These are phyloP conservation scores for Pelobates cultripes DNA, from an alignment of 2,797 vertebrate species.

Conservation along the genomic window DNA sequence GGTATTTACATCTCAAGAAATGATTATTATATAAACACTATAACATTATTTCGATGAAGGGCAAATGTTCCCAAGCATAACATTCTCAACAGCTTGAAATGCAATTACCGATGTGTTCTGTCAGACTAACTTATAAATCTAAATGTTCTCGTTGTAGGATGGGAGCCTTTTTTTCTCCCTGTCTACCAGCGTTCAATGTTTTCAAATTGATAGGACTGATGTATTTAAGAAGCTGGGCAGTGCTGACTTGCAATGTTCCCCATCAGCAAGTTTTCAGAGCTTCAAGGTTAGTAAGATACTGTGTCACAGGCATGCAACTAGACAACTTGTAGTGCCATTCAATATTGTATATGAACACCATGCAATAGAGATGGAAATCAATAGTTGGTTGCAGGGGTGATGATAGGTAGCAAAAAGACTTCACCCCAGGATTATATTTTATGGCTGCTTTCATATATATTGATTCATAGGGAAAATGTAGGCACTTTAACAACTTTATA, in stretches of 20 bases:
- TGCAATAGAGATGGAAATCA: too few species aligned
- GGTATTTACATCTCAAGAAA: background rate
- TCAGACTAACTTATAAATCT: background rate
- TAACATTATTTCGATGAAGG: background rate
- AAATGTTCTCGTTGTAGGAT: slow-evolving; percentile 77
- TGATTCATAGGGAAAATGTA: too few species aligned
- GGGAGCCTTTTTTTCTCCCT: slow-evolving; percentile 97
- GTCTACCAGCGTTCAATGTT: slow-evolving; percentile 94
- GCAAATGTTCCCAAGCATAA: background rate
- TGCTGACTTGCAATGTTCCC: slow-evolving; percentile 95
- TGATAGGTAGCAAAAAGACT: too few species aligned
- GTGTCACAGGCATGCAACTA: too few species aligned
- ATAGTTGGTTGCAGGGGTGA: too few species aligned
- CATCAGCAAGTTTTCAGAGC: slow-evolving; percentile 97
- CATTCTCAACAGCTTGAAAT: background rate
- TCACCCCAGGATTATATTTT: too few species aligned
- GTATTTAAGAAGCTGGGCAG: slow-evolving; percentile 97
- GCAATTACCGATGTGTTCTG: background rate
- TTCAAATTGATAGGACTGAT: slow-evolving; percentile 93
- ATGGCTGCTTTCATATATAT: too few species aligned
- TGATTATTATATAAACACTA: background rate
- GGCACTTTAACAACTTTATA: too few species aligned
- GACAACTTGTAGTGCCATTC: too few species aligned
- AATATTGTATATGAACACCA: too few species aligned
- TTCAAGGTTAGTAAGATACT: slow-evolving; percentile 80